Base-by-base conservation (phyloP, 2,888 invertebrate species). In the Tetragonula carbonaria region DNA sequence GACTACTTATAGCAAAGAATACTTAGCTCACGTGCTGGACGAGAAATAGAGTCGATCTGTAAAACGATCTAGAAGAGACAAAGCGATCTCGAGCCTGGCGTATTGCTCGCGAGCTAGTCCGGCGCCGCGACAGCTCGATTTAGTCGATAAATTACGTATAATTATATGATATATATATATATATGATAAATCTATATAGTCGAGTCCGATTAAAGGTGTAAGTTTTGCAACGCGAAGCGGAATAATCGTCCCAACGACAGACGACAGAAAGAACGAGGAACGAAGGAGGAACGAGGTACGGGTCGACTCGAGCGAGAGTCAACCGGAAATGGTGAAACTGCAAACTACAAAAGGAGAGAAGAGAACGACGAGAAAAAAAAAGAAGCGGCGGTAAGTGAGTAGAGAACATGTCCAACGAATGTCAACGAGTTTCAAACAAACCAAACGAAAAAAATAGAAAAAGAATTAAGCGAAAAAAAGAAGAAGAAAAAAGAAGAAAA, bases 381-480 rank as follows among this genome's bases (percentile, higher is more conserved):
- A 55, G 55, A 70, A 38, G 55, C 28, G 50, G 23, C 55, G 38
- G 33, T 45, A 74, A 57, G 73, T 33, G 65, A 78, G 78, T 28
- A 75, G 75, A 65, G 80, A 81, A 87, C 89, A 80, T 87, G 90
- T 90, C 90, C 89, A 90, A 90, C 89, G 89, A 90, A 90, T 88
- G 90, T 88, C 89, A 90, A 90, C 89, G 89, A 90, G 87, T 88
- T 74, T 87, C 76, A 76, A 76, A 74, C 76, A 28, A 62, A 28
- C 45, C 38, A 14, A 16, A 28, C 23, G 38, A 13, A 55, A 28
- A 28, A 57, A 45, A 45, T 45, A 45, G 45, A 53, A 55, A 21
- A 14, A 74, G 13, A 38, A 53, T n/a, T 33, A 74, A n/a, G 28
- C 6, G 55, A 33, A 53, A 53, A 53, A 53, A 5, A 18, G 28